Percentiles rank a stretch among this genome's conserved stretches.
Conservation (phyloP, 2,797 vertebrate species). For the Hyperoplus lanceolatus region DNA sequence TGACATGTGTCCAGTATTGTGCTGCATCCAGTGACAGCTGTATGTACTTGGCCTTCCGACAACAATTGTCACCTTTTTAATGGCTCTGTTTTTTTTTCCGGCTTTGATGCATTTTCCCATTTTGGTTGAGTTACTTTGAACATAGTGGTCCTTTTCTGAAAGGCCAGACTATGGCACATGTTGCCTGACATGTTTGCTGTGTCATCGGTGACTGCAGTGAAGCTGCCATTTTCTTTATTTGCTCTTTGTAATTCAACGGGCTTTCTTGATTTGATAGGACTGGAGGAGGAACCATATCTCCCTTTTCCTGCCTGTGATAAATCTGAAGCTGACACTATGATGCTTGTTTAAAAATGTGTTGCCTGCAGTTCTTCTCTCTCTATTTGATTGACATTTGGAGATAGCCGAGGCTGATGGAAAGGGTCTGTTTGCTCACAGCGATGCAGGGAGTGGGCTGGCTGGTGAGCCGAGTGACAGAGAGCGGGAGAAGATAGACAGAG, state of each 20-base stretch:
- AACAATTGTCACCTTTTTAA: conserved; percentile 49
- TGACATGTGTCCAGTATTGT: conserved; percentile 23
- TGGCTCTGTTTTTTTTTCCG: conserved; percentile 55
- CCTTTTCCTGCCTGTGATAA: conserved; percentile 8
- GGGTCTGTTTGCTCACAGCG: conserved; percentile 50
- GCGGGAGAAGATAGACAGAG: conserved; percentile 29
- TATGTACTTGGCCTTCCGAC: conserved; percentile 31
- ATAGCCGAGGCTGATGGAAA: conserved; percentile 58
- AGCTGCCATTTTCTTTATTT: conserved; percentile 19
- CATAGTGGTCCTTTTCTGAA: conserved; percentile 25
- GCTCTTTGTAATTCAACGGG: conserved; percentile 24
- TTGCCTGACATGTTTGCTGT: conserved; percentile 2
- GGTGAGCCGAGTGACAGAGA: conserved; percentile 13
- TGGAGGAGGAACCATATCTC: conserved; percentile 6
- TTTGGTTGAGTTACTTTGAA: conserved; percentile 31
- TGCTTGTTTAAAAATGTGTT: conserved; percentile 51
- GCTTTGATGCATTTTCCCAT: conserved; percentile 48
- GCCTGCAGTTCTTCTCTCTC: conserved; percentile 45
- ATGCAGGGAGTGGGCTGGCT: conserved; percentile 16
- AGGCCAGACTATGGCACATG: conserved; percentile 21
- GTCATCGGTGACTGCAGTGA: background rate
- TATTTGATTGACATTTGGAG: conserved; percentile 66
- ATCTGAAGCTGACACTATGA: conserved; percentile 29
- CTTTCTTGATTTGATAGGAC: conserved; percentile 21
- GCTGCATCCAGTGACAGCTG: conserved; percentile 43